phyloP scores from a whole-genome alignment of 2,797 vertebrate genomes.

The Okamejei kenojei region DNA sequence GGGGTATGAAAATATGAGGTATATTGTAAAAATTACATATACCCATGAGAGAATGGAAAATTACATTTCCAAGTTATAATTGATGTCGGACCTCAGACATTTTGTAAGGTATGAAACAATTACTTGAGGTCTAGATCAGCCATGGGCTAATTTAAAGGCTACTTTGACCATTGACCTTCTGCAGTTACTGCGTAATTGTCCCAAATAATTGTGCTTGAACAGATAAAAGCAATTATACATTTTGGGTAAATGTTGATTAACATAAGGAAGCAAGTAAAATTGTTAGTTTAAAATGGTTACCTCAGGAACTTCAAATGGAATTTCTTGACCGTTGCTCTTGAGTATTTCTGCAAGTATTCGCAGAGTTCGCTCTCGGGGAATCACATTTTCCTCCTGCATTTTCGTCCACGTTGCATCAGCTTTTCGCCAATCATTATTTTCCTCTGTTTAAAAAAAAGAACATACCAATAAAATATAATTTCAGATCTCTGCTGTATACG shows the following conservation, averaged over 20 bases:
- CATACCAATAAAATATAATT: neutral
- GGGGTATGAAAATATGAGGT: neutral
- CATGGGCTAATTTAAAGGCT: neutral
- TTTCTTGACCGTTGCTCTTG: conserved; percentile 65
- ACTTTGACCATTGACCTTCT: neutral
- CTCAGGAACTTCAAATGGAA: conserved; percentile 78
- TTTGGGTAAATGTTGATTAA: neutral
- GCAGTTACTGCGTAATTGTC: neutral
- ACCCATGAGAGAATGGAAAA: neutral
- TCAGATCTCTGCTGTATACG: neutral
- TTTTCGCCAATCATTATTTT: conserved; percentile 66
- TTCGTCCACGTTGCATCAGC: conserved; percentile 80
- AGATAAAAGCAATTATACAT: neutral
- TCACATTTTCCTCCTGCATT: conserved; percentile 88
- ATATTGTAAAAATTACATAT: neutral
- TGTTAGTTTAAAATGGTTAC: conserved; percentile 53
- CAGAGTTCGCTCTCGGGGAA: conserved; percentile 76
- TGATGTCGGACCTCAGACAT: too few species aligned
- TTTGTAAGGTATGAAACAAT: neutral
- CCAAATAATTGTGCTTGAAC: neutral
- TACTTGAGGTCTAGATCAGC: neutral
- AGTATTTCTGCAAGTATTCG: conserved; percentile 69
- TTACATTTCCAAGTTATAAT: neutral
- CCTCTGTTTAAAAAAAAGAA: conserved; percentile 56
- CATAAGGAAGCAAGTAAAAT: conserved; percentile 8